Percentiles rank a stretch among this genome's conserved stretches.
Conservation (phyloP, 2,888 invertebrate genomes). For the Tenodera sinensis region DNA sequence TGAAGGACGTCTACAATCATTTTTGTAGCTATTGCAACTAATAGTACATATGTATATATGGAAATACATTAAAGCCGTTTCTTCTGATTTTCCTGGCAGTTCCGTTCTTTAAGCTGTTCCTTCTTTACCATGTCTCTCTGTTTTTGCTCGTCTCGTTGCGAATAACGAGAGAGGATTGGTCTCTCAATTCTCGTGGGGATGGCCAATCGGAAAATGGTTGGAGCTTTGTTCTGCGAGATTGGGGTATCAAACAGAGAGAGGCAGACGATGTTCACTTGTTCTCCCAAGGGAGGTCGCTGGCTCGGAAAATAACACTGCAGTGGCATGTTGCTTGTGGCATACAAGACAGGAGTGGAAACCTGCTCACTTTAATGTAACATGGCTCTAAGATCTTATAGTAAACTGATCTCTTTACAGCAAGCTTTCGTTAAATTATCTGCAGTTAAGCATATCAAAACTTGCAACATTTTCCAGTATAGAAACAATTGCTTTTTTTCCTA, state of each 20-base stretch:
- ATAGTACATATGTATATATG: too few species aligned
- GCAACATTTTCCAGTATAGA: too few species aligned
- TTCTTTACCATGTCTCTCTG: neutral
- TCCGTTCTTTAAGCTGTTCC: neutral
- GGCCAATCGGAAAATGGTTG: conserved; percentile 23
- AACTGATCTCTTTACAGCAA: too few species aligned
- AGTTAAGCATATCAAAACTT: too few species aligned
- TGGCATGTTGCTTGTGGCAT: neutral
- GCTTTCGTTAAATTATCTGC: too few species aligned
- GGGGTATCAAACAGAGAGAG: conserved; percentile 2
- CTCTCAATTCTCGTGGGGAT: conserved; percentile 15
- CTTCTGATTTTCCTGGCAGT: too few species aligned
- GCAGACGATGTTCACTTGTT: neutral
- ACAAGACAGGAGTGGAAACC: neutral
- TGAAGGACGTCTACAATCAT: too few species aligned
- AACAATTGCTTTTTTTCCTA: too few species aligned
- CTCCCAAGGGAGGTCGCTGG: conserved; percentile 24
- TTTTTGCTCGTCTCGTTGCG: neutral
- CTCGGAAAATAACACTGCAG: conserved; percentile 28
- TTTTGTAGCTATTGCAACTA: too few species aligned
- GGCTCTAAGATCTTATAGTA: neutral
- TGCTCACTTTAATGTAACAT: neutral
- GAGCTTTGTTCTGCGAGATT: conserved; percentile 23
- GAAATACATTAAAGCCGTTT: too few species aligned
- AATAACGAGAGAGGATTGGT: conserved; percentile 21